Evolutionary conservation across 2,888 invertebrate species (phyloP).

Genomic region (Labia minor): DNA sequence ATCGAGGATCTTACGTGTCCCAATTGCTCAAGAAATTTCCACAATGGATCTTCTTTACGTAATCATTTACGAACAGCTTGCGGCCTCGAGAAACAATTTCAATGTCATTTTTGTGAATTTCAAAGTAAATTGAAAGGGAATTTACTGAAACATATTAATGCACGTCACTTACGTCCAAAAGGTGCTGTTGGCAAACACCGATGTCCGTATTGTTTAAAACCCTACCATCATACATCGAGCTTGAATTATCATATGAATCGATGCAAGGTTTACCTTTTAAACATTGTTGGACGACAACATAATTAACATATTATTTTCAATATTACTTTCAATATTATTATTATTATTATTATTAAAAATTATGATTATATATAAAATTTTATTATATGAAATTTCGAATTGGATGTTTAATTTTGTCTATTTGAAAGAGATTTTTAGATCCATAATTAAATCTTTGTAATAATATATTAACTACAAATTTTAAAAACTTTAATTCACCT

Average conservation of each 20-base stretch:
- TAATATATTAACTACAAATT: no score
- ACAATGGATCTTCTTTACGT: background rate
- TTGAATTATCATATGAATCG: constrained; percentile 1
- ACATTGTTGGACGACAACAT: no score
- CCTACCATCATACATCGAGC: background rate
- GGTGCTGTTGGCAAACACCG: background rate
- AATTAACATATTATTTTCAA: no score
- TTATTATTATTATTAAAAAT: no score
- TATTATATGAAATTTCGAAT: no score
- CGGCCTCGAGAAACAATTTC: background rate
- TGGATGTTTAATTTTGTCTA: no score
- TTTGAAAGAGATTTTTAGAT: no score
- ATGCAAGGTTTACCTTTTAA: no score
- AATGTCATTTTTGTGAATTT: background rate
- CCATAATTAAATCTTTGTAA: no score
- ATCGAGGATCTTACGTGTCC: background rate
- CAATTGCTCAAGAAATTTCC: background rate
- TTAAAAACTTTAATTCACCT: no score
- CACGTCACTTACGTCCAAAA: background rate
- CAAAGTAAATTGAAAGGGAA: background rate
- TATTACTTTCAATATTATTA: no score
- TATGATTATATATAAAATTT: no score
- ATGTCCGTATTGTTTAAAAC: background rate
- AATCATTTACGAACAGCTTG: background rate
- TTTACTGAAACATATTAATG: background rate